Evolutionary conservation across 2,888 invertebrate genomes (phyloP), one percentile per base, ranked within the genome.

Genomic region (Spodoptera littoralis): DNA sequence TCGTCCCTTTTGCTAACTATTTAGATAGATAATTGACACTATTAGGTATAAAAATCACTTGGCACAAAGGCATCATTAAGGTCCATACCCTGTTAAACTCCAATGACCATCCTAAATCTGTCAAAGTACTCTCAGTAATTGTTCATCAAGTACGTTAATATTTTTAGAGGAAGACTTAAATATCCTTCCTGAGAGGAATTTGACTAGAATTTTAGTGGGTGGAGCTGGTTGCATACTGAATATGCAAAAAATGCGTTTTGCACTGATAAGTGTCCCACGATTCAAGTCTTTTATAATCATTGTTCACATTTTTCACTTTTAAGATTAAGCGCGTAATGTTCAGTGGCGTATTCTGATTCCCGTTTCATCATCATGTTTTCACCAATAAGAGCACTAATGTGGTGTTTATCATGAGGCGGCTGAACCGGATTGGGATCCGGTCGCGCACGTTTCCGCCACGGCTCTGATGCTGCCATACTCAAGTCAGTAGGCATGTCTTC

Each of bases 401-500:
- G 93, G 78, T 95, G 95, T 81, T 95, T 95, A 84, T 95, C 95
- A 70, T 91, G 92, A 44, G 86, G 82, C 27, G 85, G 73, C 36
- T 84, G 79, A 36, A 79, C 72, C 4, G 88, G 79, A 30, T 85
- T 77, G 49, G 88, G 82, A 73, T 94, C 91, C 27, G 89, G 77
- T 68, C 93, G 88, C 76, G 92, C 90, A 43, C 94, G 90, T 77
- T 94, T 94, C 65, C 93, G 85, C 94, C 94, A 94, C 1, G 94
- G 93, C 76, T 94, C 94, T 9, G 91, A 84, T n/a, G 94, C 86
- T 36, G 92, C 91, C 95, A 96, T 96, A 84, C 96, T 96, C 73
- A 97, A 89, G 86, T 97, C 97, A 49, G 97, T 97, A 58, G 97
- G 97, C 93, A 96, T 96, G 80, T 97, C 96, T 73, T 96, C 96